A percentile compares a stretch with the other conserved stretches of the same genome.
Conservation (phyloP, 37 sponge, comb jelly and placozoan species). For the Tethya wilhelma region DNA sequence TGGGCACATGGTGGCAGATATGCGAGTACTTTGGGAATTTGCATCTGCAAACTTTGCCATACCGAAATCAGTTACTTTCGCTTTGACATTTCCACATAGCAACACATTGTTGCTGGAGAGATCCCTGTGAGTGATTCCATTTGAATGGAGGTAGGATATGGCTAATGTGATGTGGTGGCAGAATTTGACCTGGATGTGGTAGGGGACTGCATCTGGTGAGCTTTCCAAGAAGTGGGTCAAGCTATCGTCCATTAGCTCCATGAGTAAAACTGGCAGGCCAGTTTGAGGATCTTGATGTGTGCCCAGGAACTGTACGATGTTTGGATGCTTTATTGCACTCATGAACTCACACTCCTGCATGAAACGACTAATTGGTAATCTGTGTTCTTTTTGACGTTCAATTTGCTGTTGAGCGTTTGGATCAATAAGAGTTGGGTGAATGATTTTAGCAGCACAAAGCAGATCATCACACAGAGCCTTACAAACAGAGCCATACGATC, state of each 20-base stretch:
- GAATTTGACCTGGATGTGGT: too few relatives aligned
- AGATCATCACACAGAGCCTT: too few relatives aligned
- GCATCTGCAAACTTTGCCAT: background rate
- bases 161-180: constrained; percentile 2
- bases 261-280: constrained; percentile 4
- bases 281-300: constrained; percentile 1
- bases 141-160: constrained; percentile 19
- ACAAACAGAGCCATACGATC: too few relatives aligned
- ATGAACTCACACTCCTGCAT: constrained; percentile 5
- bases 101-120: constrained; percentile 20
- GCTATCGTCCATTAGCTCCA: too few relatives aligned
- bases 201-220: too few relatives aligned
- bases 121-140: constrained; percentile 2
- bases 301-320: constrained; percentile 23
- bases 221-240: too few relatives aligned
- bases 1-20: constrained; percentile 11
- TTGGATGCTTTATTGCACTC: constrained; percentile 7
- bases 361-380: background rate
- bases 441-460: constrained; percentile 21
- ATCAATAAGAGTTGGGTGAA: background rate
- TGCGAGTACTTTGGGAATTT: background rate
- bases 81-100: constrained; percentile 1
- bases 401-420: too few relatives aligned
- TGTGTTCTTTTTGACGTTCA: too few relatives aligned
- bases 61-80: constrained; percentile 22